Evolutionary conservation across 30 jellyfish, hydroid and myxozoan genomes (phyloP), one percentile per base, ranked within the genome.

Genomic region (Rhopilema esculentum): DNA sequence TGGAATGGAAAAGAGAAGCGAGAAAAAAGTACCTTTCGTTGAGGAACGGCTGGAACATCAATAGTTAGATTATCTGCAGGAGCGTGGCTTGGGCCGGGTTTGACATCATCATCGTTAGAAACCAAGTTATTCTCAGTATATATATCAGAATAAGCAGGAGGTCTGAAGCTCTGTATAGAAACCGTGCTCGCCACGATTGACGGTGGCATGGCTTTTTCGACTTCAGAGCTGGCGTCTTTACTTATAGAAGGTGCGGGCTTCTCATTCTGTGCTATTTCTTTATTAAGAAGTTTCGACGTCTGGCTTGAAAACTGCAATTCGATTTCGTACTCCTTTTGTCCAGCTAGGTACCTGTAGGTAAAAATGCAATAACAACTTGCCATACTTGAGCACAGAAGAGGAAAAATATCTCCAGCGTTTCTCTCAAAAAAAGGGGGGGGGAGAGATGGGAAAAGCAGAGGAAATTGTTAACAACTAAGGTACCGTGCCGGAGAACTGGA

Each of bases 291-390:
- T 21, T 69, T 73, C 20, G 91, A 83, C 22, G 91, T 69, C 50
- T 83, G 91, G 16, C 95, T 72, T n/a, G 97, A 15, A 76, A 94
- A 94, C 64, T 94, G 98, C 27, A 94, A 69, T 67, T 94, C 98
- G 27, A 94, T 97, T 70, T 94, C 98, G 79, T 88, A 94, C 83
- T 94, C 98, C 49, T 83, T 88, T 75, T 94, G 98, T 16, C 97
- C 98, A 40, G 97, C 94, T 93, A 94, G 75, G 66, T 94, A 94
- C 25, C 98, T 94, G 30, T 0, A 29, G 31, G 52, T 62, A 26
- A 24, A 9, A 17, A 64, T 7, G 22, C 15, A 28, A 22, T n/a
- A 17, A 33, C 24, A 61, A 20, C 50, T 16, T 9, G 23, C 68
- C 48, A 49, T 57, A 25, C 25, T 4, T 26, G 1, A 24, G 80